Base-by-base conservation (phyloP, 1,140 invertebrate species). In the Drepana arcuata region DNA sequence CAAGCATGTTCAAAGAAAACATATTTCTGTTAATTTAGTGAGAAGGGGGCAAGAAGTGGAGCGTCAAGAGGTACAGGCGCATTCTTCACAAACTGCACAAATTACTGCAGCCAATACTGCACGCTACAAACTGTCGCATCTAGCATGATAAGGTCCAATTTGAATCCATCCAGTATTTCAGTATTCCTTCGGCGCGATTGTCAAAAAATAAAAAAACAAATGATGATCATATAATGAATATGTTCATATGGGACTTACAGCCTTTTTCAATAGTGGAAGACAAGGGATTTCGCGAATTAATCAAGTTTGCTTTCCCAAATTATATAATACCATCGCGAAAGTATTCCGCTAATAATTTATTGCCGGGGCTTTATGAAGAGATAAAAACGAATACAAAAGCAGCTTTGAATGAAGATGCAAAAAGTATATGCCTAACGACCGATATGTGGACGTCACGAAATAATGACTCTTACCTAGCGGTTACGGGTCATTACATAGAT, bases 211-310 rank as follows among this genome's bases (percentile, higher is more conserved):
- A n/a, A 32, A 32, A 10, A 18, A 18, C 14, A 16, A 18, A 18
- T 4, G 24, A 32, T 12, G 30, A 32, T 11, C 11, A 32, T 7
- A 11, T 32, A n/a, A 14, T 32, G 30, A 7, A 18, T 10, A 14
- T 32, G n/a, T 32, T 32, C 18, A 32, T 32, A 9, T 18, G 18
- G 18, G 30, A 32, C 18, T 43, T 40, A 27, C 41, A 45, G 13
- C 42, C 41, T 2, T 41, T 41, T 38, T 37, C 37, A 6, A 31
- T 41, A 16, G 39, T 45, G 1, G 42, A 45, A 30, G 36, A 45
- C 31, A 30, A 18, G n/a, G 29, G 32, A 1, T 49, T 48, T 16
- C 33, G 7, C 14, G 31, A 41, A 14, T 39, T 32, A 7, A 6
- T 32, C 10, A 12, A 21, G 16, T 32, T 15, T 43, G 11, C 23